A percentile compares a stretch with the other conserved stretches of the same genome.
Conservation (phyloP, 2,113 vertebrate genomes). For the Microcebus murinus region DNA sequence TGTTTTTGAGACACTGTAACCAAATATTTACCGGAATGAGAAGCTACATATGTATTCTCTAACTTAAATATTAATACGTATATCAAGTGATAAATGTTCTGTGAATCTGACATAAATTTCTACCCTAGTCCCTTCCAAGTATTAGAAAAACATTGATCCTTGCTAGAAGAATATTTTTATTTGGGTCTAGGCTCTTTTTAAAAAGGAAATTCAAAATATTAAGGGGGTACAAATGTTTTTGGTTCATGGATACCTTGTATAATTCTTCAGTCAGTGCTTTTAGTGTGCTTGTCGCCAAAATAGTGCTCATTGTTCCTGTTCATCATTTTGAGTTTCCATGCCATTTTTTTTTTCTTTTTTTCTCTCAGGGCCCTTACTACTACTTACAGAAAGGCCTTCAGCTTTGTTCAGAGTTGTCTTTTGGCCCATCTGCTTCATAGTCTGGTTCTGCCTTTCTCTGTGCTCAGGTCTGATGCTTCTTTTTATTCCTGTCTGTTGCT, state of each 20-base stretch:
- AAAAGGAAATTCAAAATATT: too few species aligned
- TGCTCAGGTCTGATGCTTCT: background rate
- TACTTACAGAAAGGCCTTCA: background rate
- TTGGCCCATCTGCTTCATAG: background rate
- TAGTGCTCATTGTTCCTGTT: background rate
- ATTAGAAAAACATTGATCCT: background rate
- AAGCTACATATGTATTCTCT: background rate
- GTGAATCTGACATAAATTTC: background rate
- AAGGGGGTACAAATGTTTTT: too few species aligned
- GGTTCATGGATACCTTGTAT: too few species aligned
- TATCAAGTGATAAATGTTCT: background rate
- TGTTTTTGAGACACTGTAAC: background rate
- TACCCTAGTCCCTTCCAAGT: background rate
- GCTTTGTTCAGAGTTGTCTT: background rate
- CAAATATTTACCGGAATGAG: background rate
- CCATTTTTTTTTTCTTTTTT: background rate
- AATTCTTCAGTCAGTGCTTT: too few species aligned
- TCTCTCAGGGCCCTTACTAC: background rate
- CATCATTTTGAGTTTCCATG: background rate
- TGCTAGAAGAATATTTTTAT: background rate
- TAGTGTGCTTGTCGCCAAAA: too few species aligned
- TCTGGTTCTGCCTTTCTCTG: background rate
- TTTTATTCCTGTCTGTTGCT: background rate
- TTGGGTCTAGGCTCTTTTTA: background rate
- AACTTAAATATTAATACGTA: background rate